Base-by-base conservation (phyloP, 92 coral and sea anemone species). In the Umimayanthus chanpuru region DNA sequence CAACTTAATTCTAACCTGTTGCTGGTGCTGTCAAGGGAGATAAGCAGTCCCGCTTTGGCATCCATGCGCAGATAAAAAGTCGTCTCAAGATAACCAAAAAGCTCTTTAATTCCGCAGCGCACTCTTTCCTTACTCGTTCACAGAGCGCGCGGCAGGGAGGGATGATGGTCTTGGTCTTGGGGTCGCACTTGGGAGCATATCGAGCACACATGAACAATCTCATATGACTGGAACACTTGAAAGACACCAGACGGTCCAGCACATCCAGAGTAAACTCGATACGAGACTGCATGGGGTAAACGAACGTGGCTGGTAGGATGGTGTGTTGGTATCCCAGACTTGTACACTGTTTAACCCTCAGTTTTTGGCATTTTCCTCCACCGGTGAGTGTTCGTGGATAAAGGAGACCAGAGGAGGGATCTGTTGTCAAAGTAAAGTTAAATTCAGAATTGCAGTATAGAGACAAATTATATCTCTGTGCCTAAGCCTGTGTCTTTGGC, bases 381-480 rank as follows among this genome's bases (percentile, higher is more conserved):
- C 86, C 86, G 28, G 86, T 82, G 23, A 82, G 77, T 67, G 68
- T 66, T 30, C 77, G 86, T 8, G 86, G 86, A 72, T 82, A 82
- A 20, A 82, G 10, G 61, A 66, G 39, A 49, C n/a, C 68, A 16
- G 86, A 82, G 9, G 76, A 67, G 21, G 73, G 77, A 66, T 82
- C 86, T 82, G 26, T 66, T 5, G 39, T 4, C 15, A 6, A 67
- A 43, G 70, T 5, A 7, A 47, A 47, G 8, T 47, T 47, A 29
- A 73, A 73, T 2, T 14, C 1, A 32, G 36, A 32, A 18, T 0
- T 12, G 58, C 14, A 18, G 2, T 12, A 11, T 53, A 53, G 58
- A 15, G 20, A 15, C 58, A 53, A 53, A 6, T 32, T 53, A 53
- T 12, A 9, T 12, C 18, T 53, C 58, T 53, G 18, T 53, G 58